These are phyloP conservation scores for Psittacula echo DNA, from an alignment of 2,797 vertebrate species.

Conservation along the genomic window DNA sequence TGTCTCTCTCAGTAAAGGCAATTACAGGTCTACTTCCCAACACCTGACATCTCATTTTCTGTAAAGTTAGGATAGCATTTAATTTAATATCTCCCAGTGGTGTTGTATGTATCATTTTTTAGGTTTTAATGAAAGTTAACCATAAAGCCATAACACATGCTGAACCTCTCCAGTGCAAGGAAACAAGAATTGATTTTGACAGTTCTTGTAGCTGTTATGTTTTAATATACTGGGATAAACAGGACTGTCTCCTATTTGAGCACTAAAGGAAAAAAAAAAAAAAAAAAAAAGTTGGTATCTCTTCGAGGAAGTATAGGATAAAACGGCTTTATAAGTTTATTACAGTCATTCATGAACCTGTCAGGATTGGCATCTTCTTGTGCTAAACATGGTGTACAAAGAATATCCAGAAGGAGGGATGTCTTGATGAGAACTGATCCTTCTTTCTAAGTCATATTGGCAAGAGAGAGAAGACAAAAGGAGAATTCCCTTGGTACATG, in stretches of 20 bases:
- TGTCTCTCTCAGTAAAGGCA: slow-evolving; percentile 35
- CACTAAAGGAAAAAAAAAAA: background rate
- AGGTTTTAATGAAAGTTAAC: slow-evolving; percentile 17
- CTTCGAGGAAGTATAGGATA: background rate
- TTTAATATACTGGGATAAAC: background rate
- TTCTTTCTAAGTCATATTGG: background rate
- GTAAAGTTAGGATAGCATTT: background rate
- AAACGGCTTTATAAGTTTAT: background rate
- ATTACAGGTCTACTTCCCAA: slow-evolving; percentile 32
- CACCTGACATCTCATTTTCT: slow-evolving; percentile 46
- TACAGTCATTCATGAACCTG: background rate
- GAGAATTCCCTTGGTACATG: background rate
- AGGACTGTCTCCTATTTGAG: background rate
- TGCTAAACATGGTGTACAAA: background rate
- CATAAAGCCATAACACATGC: background rate
- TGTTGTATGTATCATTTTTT: background rate
- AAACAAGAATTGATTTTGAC: background rate
- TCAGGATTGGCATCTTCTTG: background rate
- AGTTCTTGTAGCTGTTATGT: background rate
- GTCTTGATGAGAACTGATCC: background rate
- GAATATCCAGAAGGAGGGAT: background rate
- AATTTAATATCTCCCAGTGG: slow-evolving; percentile 21
- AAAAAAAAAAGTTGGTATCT: background rate
- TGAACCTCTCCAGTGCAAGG: background rate
- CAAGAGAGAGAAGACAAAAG: background rate